These are phyloP conservation scores for Fregetta grallaria DNA, from an alignment of 2,113 vertebrate species.

Conservation along the genomic window DNA sequence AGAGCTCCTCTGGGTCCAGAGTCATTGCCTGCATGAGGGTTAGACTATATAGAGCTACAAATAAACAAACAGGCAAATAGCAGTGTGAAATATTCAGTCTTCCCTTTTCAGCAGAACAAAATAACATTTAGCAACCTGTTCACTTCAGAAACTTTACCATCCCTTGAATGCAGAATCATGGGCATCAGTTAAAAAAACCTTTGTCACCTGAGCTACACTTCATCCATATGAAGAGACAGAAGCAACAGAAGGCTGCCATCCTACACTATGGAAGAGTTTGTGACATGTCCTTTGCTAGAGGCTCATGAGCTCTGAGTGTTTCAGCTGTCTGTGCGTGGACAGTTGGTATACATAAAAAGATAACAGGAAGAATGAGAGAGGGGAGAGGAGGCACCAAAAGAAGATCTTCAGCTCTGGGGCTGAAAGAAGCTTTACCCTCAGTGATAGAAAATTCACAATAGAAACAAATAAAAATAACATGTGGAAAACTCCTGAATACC, in stretches of 20 bases:
- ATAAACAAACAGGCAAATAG: neutral
- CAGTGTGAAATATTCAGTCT: neutral
- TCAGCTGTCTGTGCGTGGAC: neutral
- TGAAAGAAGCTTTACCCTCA: neutral
- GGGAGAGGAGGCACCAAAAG: neutral
- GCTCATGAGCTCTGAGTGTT: neutral
- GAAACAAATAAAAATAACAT: neutral
- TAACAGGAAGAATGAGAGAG: neutral
- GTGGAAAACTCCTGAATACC: neutral
- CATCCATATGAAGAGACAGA: neutral
- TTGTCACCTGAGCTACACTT: neutral
- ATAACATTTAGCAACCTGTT: neutral
- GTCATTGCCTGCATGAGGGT: neutral
- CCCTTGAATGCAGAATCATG: neutral
- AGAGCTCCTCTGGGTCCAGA: neutral
- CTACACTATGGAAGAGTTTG: neutral
- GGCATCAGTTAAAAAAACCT: neutral
- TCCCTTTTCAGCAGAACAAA: neutral
- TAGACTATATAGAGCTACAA: neutral
- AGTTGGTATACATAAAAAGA: neutral
- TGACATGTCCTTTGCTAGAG: neutral
- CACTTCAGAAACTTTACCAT: neutral
- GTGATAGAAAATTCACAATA: neutral
- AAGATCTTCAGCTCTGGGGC: neutral
- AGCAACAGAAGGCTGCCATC: neutral